Conservation (phyloP, 1,140 invertebrate species). For the Meloidogyne hapla region DNA sequence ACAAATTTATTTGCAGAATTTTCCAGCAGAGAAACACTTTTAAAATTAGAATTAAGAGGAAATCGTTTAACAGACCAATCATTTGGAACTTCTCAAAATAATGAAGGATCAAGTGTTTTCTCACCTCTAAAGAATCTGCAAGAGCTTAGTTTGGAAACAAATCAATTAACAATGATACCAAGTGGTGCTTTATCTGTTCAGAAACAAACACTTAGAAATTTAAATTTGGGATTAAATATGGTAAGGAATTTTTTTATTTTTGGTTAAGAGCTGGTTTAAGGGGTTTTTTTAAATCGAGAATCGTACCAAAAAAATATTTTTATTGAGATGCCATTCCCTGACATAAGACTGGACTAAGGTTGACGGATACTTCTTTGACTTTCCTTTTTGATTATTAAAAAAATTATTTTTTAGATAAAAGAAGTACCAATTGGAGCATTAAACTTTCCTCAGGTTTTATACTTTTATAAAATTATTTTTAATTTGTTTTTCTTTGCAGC, state of each 20-base stretch:
- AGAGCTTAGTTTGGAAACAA: constrained; percentile 63
- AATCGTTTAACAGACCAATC: constrained; percentile 54
- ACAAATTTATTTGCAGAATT: constrained; percentile 50
- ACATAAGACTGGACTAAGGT: too few species aligned
- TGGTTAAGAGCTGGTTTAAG: neutral
- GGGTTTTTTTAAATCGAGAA: too few species aligned
- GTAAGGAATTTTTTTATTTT: constrained; percentile 31
- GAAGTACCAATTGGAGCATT: constrained; percentile 62
- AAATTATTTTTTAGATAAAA: constrained; percentile 47
- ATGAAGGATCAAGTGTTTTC: constrained; percentile 50
- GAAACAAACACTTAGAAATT: constrained; percentile 53
- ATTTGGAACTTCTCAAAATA: constrained; percentile 5
- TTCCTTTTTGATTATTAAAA: constrained; percentile 8
- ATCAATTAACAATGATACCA: constrained; percentile 56
- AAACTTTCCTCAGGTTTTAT: constrained; percentile 48
- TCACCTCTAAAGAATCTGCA: constrained; percentile 54
- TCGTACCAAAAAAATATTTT: too few species aligned
- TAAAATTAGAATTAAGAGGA: constrained; percentile 61
- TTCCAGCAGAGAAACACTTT: constrained; percentile 47
- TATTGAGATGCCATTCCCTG: too few species aligned
- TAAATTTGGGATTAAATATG: constrained; percentile 62
- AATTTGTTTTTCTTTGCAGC: neutral
- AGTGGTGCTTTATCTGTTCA: constrained; percentile 58
- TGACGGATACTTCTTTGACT: too few species aligned
- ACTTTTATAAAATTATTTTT: too few species aligned